Percentiles rank a stretch among this genome's conserved stretches.
Conservation (phyloP, 2,888 invertebrate genomes). For the Limenitis camilla region DNA sequence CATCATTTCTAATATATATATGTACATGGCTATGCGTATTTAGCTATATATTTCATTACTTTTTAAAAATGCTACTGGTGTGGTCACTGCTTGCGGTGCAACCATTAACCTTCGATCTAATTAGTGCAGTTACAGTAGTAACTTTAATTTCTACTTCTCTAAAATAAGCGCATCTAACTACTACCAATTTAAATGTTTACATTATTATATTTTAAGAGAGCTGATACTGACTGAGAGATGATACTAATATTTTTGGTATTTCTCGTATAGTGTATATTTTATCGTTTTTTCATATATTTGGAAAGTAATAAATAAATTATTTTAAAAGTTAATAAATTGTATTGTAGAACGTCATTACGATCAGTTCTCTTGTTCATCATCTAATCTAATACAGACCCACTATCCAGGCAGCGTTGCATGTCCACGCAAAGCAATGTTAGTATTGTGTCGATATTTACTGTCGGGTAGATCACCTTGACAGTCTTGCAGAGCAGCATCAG, state of each 20-base stretch:
- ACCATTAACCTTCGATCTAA: neutral
- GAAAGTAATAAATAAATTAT: no score
- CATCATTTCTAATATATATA: neutral
- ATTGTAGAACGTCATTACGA: no score
- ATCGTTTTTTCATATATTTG: no score
- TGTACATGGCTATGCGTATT: neutral
- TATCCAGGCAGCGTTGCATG: slow-evolving; percentile 9
- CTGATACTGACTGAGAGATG: no score
- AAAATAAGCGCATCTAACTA: no score
- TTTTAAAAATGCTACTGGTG: neutral
- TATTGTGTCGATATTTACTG: slow-evolving; percentile 18
- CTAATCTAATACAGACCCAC: neutral
- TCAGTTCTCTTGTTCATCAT: neutral
- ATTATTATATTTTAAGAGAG: no score
- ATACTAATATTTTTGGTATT: no score
- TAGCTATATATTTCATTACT: neutral
- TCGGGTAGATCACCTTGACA: slow-evolving; percentile 73
- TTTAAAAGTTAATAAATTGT: no score
- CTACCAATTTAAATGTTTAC: no score
- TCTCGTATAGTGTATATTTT: no score
- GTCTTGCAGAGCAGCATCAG: slow-evolving; percentile 95
- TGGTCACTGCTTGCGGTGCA: neutral
- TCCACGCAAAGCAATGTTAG: no score
- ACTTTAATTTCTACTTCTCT: neutral
- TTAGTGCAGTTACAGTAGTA: neutral